Evolutionary conservation across 2,888 invertebrate genomes (phyloP), one percentile per base, ranked within the genome.

Genomic region (Hydroisotoma schaefferi): DNA sequence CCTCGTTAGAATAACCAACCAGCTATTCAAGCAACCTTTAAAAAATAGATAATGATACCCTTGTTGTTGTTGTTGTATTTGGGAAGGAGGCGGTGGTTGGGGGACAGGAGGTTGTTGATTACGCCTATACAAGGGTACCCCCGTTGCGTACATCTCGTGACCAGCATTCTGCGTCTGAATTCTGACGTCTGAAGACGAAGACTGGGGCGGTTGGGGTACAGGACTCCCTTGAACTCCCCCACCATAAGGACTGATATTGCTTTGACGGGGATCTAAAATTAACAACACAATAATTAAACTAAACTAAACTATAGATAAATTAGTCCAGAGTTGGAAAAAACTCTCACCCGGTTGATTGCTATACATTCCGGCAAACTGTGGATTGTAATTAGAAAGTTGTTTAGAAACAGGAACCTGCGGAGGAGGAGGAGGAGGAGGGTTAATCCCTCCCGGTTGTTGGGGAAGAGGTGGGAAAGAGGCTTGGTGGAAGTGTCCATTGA

Each of bases 1-100:
- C n/a, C n/a, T n/a, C n/a, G n/a, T n/a, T n/a, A n/a, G n/a, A n/a
- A n/a, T n/a, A n/a, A n/a, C n/a, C n/a, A n/a, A n/a, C n/a, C n/a
- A n/a, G n/a, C n/a, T n/a, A n/a, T n/a, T n/a, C n/a, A n/a, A n/a
- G n/a, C n/a, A n/a, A n/a, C n/a, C n/a, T n/a, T n/a, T n/a, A n/a
- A n/a, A n/a, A 1, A 38, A 26, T 20, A 28, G 57, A 10, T 26
- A 28, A 10, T 48, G 54, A n/a, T 27, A 22, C 25, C 25, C 8
- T 43, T 49, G 57, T 29, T 52, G 52, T 52, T 33, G 52, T 22
- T 33, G 55, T 43, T 52, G 53, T 2, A 25, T 18, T 49, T 22
- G 20, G 12, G 49, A 22, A 2, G 51, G 27, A 15, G 29, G 22
- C n/a, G 54, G 59, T 4, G 55, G 29, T 55, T 43, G 52, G 2